Base-by-base conservation (phyloP, 1,140 invertebrate genomes). In the Sycophila sp. region DNA sequence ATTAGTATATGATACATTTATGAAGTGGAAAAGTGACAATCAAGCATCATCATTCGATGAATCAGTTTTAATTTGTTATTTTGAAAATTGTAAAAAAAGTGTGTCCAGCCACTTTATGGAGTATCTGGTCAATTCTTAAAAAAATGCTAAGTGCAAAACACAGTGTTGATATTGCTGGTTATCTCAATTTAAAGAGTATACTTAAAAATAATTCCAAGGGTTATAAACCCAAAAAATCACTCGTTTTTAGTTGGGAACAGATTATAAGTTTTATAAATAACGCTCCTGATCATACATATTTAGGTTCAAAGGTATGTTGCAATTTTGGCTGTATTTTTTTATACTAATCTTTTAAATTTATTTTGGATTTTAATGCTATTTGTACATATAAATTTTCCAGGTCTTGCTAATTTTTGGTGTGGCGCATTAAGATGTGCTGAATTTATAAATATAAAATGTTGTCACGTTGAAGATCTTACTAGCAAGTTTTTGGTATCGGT, bases 381-480 rank as follows among this genome's bases (percentile, higher is more conserved):
- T n/a, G n/a, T n/a, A n/a, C 19, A 22, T 53, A 15, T 8, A 7
- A 53, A 53, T 53, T 53, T 42, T 42, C 8, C 58, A 63, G 59
- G 24, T 45, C 24, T 19, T 63, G 5, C 15, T 45, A 2, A 45
- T 63, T 42, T 45, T 63, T 45, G 59, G 59, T 28, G 34, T 63
- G 36, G 59, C 8, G 40, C 59, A 40, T 15, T 28, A 4, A 22
- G 59, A 42, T 11, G 40, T 42, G 17, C 6, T n/a, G n/a, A n/a
- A n/a, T n/a, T n/a, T n/a, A n/a, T n/a, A n/a, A n/a, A n/a, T n/a
- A n/a, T n/a, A n/a, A 28, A 63, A 63, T 42, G 4, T 63, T 4
- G 4, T 26, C 7, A 65, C n/a, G 62, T 51, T n/a, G 45, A 65
- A 65, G 17, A 51, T 49, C 15, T 11, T 3, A 6, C 2, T 8